Evolutionary conservation across 1,140 invertebrate species (phyloP), one percentile per base, ranked within the genome.

Genomic region (Pseudomyrmex concolor): DNA sequence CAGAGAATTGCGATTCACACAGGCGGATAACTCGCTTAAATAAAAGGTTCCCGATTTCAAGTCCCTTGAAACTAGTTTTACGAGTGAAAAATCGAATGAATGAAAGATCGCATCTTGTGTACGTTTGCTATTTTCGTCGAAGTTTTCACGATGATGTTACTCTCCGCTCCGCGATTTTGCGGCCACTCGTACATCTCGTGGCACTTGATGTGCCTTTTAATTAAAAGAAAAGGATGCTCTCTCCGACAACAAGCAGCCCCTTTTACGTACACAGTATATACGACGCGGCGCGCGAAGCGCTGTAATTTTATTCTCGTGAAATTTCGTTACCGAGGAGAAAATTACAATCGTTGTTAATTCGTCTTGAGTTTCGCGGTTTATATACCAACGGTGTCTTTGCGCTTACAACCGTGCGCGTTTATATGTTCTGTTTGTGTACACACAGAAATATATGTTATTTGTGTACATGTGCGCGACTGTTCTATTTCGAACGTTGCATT

Each of bases 321-420:
- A 62, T 62, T 78, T 59, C 13, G n/a, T 51, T 25, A 62, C 48
- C 34, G 34, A 34, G 22, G 19, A 25, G 57, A 66, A 82, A 62
- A 82, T 74, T 63, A 74, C 70, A 50, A 72, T 62, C 77, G 22
- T 51, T 68, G 77, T 68, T 80, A 71, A 43, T 43, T 57, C 71
- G 57, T 77, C 74, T 77, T 77, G 63, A 77, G 74, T 77, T 68
- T 71, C 43, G 76, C 19, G 43, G 54, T 19, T 19, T 50, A 12
- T 34, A 34, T 7, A 34, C 34, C 34, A 34, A 34, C 15, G 3
- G 25, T 45, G 43, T 62, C 50, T n/a, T 22, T 70, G 54, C 48
- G 51, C 19, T 34, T 48, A 54, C n/a, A 51, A 62, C 55, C 55
- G 7, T 2, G 51, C n/a, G 12, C 34, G 34, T 34, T 34, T 34